Evolutionary conservation across 2,113 vertebrate species (phyloP), one percentile per base, ranked within the genome.

Genomic region (Neogobius melanostomus): DNA sequence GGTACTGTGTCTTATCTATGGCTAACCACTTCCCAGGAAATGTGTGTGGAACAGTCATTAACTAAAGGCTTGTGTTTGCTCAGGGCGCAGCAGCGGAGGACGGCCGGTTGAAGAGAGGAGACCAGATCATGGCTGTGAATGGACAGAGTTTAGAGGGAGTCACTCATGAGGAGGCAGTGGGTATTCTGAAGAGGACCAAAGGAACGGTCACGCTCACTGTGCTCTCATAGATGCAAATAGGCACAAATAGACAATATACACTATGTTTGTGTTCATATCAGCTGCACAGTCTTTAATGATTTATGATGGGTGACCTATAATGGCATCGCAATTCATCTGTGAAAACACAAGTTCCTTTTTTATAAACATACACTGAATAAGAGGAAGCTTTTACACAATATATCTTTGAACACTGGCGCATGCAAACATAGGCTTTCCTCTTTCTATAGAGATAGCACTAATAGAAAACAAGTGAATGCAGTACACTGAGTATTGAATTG

Each of bases 121-220:
- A 99, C 89, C 98, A 99, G 85, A 97, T 99, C 69, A 94, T 99
- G 76, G 96, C 98, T 0, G 98, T 99, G 57, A 99, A 98, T 8
- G 95, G 94, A 11, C 96, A 98, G 85, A 95, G 93, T 71, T 92
- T 99, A 68, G 97, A 99, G 77, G 96, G 96, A 0, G 95, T 97
- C 15, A 98, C 96, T 11, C 98, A 99, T 0, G 97, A 99, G 87
- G 97, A 99, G 79, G 98, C 97, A 0, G 97, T 99, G 2, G 91
- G 94, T 76, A 96, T 98, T 85, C 91, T 99, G 75, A 99, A 99
- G 85, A 93, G 94, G 84, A 98, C 98, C 79, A 98, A 97, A 91
- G 98, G 97, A 86, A 91, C 91, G 0, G 96, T 99, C 76, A 97
- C 95, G 1, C 88, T 99, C 67, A 95, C 95, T 64, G 95, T 98